Conservation (phyloP, 2,113 vertebrate genomes). For the Chaetodon trifascialis region DNA sequence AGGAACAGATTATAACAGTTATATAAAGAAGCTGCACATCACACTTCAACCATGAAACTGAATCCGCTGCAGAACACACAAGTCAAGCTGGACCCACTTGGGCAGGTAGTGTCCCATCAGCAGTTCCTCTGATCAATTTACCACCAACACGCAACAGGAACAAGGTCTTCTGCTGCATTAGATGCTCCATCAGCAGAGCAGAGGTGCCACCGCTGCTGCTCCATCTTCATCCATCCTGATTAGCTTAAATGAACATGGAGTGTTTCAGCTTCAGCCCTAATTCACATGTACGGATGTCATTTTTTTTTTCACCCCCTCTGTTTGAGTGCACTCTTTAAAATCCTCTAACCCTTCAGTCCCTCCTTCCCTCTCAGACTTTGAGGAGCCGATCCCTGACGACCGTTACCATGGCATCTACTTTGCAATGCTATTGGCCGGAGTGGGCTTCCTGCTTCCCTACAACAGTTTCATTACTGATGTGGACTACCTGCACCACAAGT, state of each 20-base stretch:
- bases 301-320: not conserved
- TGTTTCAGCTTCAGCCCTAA: not conserved
- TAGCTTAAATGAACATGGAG: conserved; percentile 13
- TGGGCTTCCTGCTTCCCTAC: conserved; percentile 97
- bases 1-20: conserved; percentile 48
- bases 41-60: conserved; percentile 16
- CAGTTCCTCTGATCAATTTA: conserved; percentile 19
- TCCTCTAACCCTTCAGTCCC: conserved; percentile 40
- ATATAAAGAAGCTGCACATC: conserved; percentile 35
- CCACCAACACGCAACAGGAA: not conserved
- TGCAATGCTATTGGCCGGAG: conserved; percentile 96
- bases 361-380: conserved; percentile 77
- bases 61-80: conserved; percentile 31
- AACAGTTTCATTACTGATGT: conserved; percentile 99
- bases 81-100: not conserved
- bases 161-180: not conserved
- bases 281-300: conserved; percentile 27
- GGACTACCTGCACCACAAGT: conserved; percentile 97
- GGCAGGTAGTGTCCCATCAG: not conserved
- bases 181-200: conserved; percentile 11
- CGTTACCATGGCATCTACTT: conserved; percentile 98
- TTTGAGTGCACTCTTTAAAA: conserved; percentile 11
- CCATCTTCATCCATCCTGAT: conserved; percentile 37
- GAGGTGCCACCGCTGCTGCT: conserved; percentile 3
- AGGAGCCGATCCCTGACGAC: conserved; percentile 91